phyloP scores from a whole-genome alignment of 2,113 vertebrate species.

The Cheirogaleus medius region DNA sequence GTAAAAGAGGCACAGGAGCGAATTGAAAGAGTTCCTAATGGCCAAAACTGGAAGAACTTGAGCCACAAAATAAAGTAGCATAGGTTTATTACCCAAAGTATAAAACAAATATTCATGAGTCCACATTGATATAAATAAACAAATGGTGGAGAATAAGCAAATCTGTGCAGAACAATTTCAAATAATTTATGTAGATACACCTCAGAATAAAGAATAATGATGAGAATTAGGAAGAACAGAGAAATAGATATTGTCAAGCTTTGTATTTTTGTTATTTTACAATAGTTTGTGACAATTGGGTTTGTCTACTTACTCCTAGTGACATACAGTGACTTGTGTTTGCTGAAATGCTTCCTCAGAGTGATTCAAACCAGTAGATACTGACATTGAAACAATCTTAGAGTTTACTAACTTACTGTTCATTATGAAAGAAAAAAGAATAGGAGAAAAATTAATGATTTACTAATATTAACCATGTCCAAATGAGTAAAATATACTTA shows the following conservation, averaged over 20 bases:
- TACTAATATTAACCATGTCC: not conserved
- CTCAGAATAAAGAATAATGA: not conserved
- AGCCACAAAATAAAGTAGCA: not conserved
- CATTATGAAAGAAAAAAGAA: not conserved
- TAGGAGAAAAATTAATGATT: not conserved
- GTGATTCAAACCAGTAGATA: no score
- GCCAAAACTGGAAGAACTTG: not conserved
- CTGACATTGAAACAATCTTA: not conserved
- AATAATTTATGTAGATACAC: not conserved
- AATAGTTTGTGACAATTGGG: not conserved
- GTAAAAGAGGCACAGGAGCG: not conserved
- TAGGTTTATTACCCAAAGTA: not conserved
- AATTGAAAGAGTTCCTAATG: not conserved
- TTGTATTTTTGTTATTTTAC: not conserved
- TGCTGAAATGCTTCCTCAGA: not conserved
- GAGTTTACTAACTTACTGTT: not conserved
- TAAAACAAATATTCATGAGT: not conserved
- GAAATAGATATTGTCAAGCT: rapidly evolving
- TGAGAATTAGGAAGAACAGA: not conserved
- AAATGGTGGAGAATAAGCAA: not conserved
- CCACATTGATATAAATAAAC: not conserved
- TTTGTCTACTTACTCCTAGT: not conserved
- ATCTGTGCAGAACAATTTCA: not conserved
- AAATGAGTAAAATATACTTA: not conserved
- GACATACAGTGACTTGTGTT: not conserved